Percentiles rank a stretch among this genome's conserved stretches.
Conservation (phyloP, 2,113 vertebrate genomes). For the Clarias magur region DNA sequence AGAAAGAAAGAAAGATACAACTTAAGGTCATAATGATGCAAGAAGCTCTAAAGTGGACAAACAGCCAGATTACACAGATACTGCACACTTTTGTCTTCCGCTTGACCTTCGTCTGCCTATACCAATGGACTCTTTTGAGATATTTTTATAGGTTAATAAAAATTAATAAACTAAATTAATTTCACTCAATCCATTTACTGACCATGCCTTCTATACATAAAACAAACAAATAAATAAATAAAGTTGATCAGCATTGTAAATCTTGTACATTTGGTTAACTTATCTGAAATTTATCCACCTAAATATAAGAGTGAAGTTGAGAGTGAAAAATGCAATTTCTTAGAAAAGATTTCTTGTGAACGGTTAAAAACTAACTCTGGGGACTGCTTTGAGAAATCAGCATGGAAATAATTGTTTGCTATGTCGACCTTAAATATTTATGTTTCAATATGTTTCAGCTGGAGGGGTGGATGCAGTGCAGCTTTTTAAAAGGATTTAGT, state of each 20-base stretch:
- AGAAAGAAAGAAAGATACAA: too few species aligned
- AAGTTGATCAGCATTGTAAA: background rate
- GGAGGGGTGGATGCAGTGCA: background rate
- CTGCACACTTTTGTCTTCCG: background rate
- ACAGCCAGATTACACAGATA: background rate
- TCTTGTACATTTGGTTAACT: background rate
- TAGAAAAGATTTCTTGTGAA: background rate
- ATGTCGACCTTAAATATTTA: background rate
- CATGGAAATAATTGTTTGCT: too few species aligned
- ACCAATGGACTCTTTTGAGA: background rate
- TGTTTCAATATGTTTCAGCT: background rate
- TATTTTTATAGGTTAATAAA: background rate
- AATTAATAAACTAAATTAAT: background rate
- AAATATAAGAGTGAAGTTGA: background rate
- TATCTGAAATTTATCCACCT: background rate
- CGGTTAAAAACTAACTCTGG: background rate
- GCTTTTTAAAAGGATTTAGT: background rate
- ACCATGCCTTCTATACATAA: background rate
- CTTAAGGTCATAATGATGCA: background rate
- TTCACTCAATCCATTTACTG: background rate
- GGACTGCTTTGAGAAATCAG: background rate
- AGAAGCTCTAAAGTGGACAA: background rate
- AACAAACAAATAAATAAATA: background rate
- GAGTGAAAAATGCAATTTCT: background rate
- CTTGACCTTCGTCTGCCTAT: background rate